A percentile compares a stretch with the other conserved stretches of the same genome.
Conservation (phyloP, 2,797 vertebrate genomes). For the Varecia variegata region DNA sequence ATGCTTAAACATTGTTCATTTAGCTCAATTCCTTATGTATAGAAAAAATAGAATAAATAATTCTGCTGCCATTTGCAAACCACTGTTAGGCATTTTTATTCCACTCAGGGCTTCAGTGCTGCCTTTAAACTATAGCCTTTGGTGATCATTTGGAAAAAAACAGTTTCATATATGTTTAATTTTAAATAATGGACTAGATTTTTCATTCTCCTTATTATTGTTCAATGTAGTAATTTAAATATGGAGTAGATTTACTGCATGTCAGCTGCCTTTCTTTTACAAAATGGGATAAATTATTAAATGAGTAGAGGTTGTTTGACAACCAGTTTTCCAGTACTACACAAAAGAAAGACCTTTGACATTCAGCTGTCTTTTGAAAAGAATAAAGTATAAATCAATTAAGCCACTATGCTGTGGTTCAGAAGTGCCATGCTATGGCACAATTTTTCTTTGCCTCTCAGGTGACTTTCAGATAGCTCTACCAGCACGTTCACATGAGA, state of each 20-base stretch:
- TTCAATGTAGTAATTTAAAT: slow-evolving; percentile 85
- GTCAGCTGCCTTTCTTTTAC: slow-evolving; percentile 86
- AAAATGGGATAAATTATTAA: slow-evolving; percentile 89
- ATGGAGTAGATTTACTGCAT: slow-evolving; percentile 84
- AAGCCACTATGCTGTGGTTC: slow-evolving; percentile 80
- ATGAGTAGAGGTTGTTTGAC: slow-evolving; percentile 87
- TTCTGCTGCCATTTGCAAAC: slow-evolving; percentile 84
- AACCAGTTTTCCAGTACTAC: slow-evolving; percentile 85
- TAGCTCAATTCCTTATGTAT: slow-evolving; percentile 88
- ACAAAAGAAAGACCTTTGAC: slow-evolving; percentile 87
- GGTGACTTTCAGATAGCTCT: slow-evolving; percentile 72
- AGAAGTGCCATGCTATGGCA: slow-evolving; percentile 74
- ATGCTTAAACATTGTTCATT: slow-evolving; percentile 90
- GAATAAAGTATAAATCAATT: slow-evolving; percentile 87
- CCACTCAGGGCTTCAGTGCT: slow-evolving; percentile 77
- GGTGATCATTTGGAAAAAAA: slow-evolving; percentile 85
- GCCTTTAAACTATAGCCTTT: slow-evolving; percentile 86
- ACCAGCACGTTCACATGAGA: background rate
- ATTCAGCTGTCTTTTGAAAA: slow-evolving; percentile 86
- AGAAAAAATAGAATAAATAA: slow-evolving; percentile 89
- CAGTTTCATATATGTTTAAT: slow-evolving; percentile 88
- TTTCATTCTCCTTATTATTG: slow-evolving; percentile 86
- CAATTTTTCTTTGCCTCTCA: slow-evolving; percentile 76
- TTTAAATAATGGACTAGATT: slow-evolving; percentile 86
- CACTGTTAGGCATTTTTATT: slow-evolving; percentile 84